Evolutionary conservation across 1,140 invertebrate species (phyloP).

Genomic region (Penaeus japonicus): DNA sequence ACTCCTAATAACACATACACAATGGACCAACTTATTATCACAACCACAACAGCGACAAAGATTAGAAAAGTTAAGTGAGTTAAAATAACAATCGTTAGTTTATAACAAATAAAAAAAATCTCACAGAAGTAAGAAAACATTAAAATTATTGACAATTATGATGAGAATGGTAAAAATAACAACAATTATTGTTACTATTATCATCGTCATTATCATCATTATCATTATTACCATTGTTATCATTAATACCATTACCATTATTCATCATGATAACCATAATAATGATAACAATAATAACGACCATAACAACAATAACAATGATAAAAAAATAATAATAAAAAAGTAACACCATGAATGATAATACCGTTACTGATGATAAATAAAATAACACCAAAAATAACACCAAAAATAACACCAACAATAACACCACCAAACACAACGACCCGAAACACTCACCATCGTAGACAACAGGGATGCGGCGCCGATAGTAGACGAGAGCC

Average conservation of each 20-base stretch:
- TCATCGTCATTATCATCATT: not conserved
- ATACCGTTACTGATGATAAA: too few relatives aligned
- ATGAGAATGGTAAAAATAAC: too few relatives aligned
- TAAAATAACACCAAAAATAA: not conserved
- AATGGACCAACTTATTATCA: too few relatives aligned
- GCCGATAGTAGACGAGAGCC: constrained; percentile 90
- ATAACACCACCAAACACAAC: not conserved
- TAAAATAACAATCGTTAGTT: too few relatives aligned
- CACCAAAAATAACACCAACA: not conserved
- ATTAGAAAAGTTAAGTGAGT: too few relatives aligned
- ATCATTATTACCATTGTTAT: not conserved
- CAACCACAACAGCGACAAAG: too few relatives aligned
- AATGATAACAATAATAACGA: not conserved
- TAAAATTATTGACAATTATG: too few relatives aligned
- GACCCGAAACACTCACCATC: constrained; percentile 74
- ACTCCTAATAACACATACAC: too few relatives aligned
- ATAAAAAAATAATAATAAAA: not conserved
- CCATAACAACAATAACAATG: not conserved
- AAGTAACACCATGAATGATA: not conserved
- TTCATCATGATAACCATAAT: not conserved
- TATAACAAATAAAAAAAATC: too few relatives aligned
- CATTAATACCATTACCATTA: not conserved
- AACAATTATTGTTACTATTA: too few relatives aligned
- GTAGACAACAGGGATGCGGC: constrained; percentile 93
- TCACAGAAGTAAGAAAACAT: not conserved